A percentile compares a stretch with the other conserved stretches of the same genome.
Evolutionary conservation across 2,888 invertebrate species (phyloP).

Genomic region (Leptogaster cylindrica): DNA sequence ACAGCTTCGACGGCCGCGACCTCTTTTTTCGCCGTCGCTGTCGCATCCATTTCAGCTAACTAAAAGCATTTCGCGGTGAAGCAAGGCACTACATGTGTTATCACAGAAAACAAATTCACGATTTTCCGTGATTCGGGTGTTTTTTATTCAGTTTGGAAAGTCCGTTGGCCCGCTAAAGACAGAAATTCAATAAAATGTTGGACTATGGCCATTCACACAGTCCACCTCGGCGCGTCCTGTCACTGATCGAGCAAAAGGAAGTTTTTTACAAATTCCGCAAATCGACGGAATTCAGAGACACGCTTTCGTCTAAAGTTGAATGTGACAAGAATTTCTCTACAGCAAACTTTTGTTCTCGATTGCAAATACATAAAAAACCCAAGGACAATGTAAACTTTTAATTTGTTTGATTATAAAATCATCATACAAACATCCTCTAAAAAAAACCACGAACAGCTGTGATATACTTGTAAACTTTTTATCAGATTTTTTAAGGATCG

Average conservation of each 20-base stretch:
- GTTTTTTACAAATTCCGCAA: not conserved
- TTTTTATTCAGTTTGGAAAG: slow-evolving; percentile 22
- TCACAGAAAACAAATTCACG: slow-evolving; percentile 50
- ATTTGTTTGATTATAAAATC: slow-evolving; percentile 40
- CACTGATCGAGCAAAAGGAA: not conserved
- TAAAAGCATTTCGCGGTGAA: slow-evolving; percentile 50
- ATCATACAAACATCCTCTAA: slow-evolving; percentile 16
- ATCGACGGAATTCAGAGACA: too few relatives aligned
- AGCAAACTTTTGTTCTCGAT: slow-evolving; percentile 3
- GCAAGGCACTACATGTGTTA: slow-evolving; percentile 49
- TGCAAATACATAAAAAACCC: slow-evolving; percentile 9
- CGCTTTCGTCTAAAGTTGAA: too few relatives aligned
- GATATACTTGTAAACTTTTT: slow-evolving; percentile 37
- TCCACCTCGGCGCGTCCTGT: not conserved
- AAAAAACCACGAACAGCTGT: slow-evolving; percentile 31
- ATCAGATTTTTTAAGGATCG: slow-evolving; percentile 22
- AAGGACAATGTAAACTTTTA: slow-evolving; percentile 31
- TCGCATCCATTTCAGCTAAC: slow-evolving; percentile 36
- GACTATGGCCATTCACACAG: slow-evolving; percentile 1
- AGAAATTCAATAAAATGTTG: slow-evolving; percentile 28
- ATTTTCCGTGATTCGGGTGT: slow-evolving; percentile 49
- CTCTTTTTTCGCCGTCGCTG: slow-evolving; percentile 35
- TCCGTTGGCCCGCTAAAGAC: slow-evolving; percentile 19
- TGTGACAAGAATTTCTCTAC: too few relatives aligned
- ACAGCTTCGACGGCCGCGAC: slow-evolving; percentile 38